Base-by-base conservation (phyloP, 2,113 vertebrate genomes). In the Ammodramus savannarum region DNA sequence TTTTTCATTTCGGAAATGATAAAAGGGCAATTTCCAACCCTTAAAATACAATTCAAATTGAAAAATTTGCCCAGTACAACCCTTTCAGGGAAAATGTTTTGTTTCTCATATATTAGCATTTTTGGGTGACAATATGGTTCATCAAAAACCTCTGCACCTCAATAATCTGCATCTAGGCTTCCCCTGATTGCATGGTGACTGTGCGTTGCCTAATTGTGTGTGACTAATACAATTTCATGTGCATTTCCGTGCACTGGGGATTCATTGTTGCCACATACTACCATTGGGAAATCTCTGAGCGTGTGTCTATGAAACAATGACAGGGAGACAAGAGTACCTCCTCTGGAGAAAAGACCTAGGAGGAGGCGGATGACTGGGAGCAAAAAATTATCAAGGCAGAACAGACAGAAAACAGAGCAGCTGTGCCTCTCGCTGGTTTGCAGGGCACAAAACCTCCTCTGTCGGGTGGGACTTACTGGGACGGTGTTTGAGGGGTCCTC, bases 171-270 rank as follows among this genome's bases (percentile, higher is more conserved):
- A 67, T 91, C 75, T 63, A 90, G 82, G 92, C 82, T 94, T 94
- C 44, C 91, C 91, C 39, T 88, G 93, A 84, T 94, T 95, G 93
- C 94, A 38, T 55, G 90, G 93, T 96, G 90, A 88, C 87, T 80
- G 65, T 68, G 83, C 3, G 72, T 97, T 96, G 95, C 96, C 90
- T 97, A 96, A 97, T 95, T 96, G 92, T 3, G 51, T 96, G 85
- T 97, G 96, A 96, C 95, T 97, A 96, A 97, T 84, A 81, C 93
- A 95, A 96, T 96, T 97, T 95, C 94, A 94, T 96, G 94, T 96
- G 96, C 93, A 92, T 96, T 97, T 96, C 94, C 87, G 82, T 96
- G 93, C 93, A 16, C 85, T 94, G 92, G 94, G 95, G 68, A 96
- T 97, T 97, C 95, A 94, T 94, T 93, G 93, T 96, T 97, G 95